Percentiles rank a stretch among this genome's conserved stretches.
phyloP scores from a whole-genome alignment of 1,140 invertebrate species.

The Lucilia sericata region DNA sequence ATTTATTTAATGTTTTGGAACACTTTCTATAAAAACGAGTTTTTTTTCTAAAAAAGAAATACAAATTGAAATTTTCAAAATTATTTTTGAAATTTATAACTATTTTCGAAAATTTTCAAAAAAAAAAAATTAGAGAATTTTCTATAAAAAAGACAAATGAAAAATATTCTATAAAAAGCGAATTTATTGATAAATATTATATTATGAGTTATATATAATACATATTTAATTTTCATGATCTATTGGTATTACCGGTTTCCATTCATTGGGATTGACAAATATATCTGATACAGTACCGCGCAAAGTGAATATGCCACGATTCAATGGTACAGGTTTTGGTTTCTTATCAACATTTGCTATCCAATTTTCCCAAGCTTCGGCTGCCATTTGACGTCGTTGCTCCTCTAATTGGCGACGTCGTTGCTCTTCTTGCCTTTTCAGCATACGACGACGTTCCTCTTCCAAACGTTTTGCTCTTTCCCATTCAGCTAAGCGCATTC shows the following conservation, averaged over 20 bases:
- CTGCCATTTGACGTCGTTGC: constrained; percentile 46
- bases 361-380: constrained; percentile 50
- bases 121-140: no score
- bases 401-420: constrained; percentile 28
- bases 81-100: no score
- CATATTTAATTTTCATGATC: background rate
- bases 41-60: no score
- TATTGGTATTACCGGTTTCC: constrained; percentile 42
- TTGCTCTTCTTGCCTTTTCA: constrained; percentile 42
- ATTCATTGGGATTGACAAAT: constrained; percentile 51
- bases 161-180: no score
- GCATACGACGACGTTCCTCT: constrained; percentile 43
- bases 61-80: no score
- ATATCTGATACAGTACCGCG: constrained; percentile 50
- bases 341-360: constrained; percentile 45
- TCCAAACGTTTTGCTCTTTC: constrained; percentile 43
- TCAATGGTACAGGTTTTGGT: constrained; percentile 52
- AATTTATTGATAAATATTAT: no score
- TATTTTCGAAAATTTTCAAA: no score
- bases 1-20: no score
- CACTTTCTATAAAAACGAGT: no score
- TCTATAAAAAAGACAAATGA: no score
- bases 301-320: constrained; percentile 49
- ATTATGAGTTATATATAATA: background rate
- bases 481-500: constrained; percentile 44